These are phyloP conservation scores for Limnephilus rhombicus DNA, from an alignment of 2,888 invertebrate species.

Conservation along the genomic window DNA sequence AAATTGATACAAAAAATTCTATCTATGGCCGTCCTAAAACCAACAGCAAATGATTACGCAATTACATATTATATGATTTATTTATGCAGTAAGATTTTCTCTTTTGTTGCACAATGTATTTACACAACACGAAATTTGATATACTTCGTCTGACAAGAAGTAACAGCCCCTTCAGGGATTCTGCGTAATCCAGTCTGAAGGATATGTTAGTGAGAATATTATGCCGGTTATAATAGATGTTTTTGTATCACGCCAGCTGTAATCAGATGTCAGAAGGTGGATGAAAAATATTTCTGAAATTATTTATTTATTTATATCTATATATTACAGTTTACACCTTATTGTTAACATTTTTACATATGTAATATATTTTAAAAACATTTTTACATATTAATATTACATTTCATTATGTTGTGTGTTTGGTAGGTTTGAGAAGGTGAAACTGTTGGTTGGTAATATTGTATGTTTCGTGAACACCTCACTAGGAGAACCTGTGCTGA, in stretches of 20 bases:
- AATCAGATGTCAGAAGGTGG: neutral
- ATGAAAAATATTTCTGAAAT: neutral
- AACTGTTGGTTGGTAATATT: no score
- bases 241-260: neutral
- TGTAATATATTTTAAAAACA: no score
- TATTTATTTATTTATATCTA: no score
- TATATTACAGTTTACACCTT: no score
- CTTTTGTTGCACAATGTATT: neutral
- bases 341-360: no score
- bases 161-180: neutral
- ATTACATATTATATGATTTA: neutral
- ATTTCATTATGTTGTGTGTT: no score
- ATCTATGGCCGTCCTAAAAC: neutral
- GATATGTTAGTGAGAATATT: neutral
- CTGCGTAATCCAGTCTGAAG: neutral
- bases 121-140: neutral
- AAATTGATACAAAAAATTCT: neutral
- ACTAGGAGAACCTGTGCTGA: no score
- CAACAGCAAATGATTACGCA: neutral
- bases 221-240: neutral
- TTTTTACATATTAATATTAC: no score
- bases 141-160: neutral
- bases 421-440: no score
- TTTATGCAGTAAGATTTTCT: neutral
- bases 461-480: no score